A percentile compares a stretch with the other conserved stretches of the same genome.
Evolutionary conservation across 2,113 vertebrate species (phyloP).

Genomic region (Lampris megalopsis): DNA sequence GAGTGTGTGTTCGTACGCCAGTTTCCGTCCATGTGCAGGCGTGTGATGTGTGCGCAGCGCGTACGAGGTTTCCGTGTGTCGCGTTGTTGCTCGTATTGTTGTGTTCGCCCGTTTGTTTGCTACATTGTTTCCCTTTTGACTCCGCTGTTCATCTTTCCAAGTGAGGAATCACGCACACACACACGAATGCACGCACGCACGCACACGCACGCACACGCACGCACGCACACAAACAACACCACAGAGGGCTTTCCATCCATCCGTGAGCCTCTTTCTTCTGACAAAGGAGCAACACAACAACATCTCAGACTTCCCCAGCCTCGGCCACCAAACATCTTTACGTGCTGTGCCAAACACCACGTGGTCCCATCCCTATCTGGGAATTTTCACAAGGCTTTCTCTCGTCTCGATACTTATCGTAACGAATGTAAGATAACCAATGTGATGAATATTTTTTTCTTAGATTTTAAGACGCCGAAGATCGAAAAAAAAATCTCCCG

Average conservation of each 20-base stretch:
- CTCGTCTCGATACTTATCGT: constrained; percentile 45
- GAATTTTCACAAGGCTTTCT: constrained; percentile 37
- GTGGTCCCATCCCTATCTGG: constrained; percentile 39
- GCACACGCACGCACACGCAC: constrained; percentile 4
- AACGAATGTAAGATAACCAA: constrained; percentile 20
- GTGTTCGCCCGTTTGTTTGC: too few relatives aligned
- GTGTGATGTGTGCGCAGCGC: background rate
- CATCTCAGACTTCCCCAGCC: constrained; percentile 31
- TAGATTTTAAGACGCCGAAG: background rate
- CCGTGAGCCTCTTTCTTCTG: constrained; percentile 13
- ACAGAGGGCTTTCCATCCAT: constrained; percentile 32
- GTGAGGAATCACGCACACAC: background rate
- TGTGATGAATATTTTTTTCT: constrained; percentile 24
- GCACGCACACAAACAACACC: constrained; percentile 26
- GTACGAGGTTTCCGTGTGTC: too few relatives aligned
- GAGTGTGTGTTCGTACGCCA: too few relatives aligned
- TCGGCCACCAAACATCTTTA: constrained; percentile 44
- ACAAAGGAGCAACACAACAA: constrained; percentile 27
- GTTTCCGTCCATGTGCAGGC: background rate
- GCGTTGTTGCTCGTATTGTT: too few relatives aligned
- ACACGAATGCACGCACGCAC: background rate
- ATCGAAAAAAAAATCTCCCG: constrained; percentile 33
- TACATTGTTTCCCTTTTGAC: constrained; percentile 12
- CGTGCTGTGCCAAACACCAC: constrained; percentile 45
- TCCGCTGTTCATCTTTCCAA: constrained; percentile 38